A percentile compares a stretch with the other conserved stretches of the same genome.
These are phyloP conservation scores for Paracentrotus lividus DNA, from an alignment of 53 echinoderm and acorn worm species.

Conservation along the genomic window DNA sequence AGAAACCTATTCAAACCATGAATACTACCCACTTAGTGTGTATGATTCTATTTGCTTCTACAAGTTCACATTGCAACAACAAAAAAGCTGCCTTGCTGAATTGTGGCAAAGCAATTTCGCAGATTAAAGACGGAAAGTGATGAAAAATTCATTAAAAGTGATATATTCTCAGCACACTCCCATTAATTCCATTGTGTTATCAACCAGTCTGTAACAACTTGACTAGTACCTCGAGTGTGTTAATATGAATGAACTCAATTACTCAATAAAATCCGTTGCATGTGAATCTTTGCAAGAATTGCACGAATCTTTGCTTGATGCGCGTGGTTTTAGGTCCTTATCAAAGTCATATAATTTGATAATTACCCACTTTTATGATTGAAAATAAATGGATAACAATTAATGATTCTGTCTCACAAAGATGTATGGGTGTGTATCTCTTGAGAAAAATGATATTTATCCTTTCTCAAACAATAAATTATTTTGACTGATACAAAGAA, in stretches of 20 bases:
- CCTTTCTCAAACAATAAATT: not conserved
- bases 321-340: not conserved
- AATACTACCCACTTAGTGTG: slow-evolving; percentile 34
- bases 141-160: not conserved
- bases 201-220: not conserved
- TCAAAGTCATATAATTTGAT: not conserved
- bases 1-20: slow-evolving; percentile 49
- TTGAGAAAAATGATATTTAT: not conserved
- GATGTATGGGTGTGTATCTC: not conserved
- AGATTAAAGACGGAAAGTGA: not conserved
- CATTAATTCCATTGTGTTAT: not conserved
- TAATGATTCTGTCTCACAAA: not conserved
- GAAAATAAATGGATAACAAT: not conserved
- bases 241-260: not conserved
- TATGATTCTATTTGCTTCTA: slow-evolving; percentile 45
- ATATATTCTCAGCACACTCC: not conserved
- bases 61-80: too few relatives aligned
- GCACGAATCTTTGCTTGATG: too few relatives aligned
- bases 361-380: not conserved
- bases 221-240: not conserved
- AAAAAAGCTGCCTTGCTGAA: slow-evolving; percentile 42
- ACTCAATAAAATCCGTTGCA: not conserved
- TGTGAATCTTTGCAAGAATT: not conserved
- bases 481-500: too few relatives aligned
- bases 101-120: slow-evolving; percentile 12